Evolutionary conservation across 2,888 invertebrate genomes (phyloP).

Genomic region (Apamea crenata): DNA sequence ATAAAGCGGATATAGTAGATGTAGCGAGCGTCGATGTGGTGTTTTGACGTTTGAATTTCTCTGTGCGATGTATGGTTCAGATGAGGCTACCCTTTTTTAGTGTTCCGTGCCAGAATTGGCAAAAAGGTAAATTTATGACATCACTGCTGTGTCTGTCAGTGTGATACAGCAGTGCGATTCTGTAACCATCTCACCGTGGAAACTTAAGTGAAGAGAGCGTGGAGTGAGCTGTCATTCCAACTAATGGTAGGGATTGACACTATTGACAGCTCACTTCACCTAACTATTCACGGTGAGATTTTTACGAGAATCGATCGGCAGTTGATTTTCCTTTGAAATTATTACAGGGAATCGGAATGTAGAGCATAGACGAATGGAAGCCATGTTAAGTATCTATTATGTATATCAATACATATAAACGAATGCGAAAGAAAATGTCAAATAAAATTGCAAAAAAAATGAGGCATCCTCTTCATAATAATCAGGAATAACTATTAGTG

Average conservation of each 20-base stretch:
- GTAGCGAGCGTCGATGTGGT: constrained; percentile 28
- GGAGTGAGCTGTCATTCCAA: no score
- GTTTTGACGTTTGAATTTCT: constrained; percentile 41
- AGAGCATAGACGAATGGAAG: background rate
- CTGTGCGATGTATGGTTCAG: constrained; percentile 25
- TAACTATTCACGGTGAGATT: no score
- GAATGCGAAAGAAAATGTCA: background rate
- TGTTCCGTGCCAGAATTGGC: constrained; percentile 42
- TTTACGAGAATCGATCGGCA: no score
- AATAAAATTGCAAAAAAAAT: background rate
- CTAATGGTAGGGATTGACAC: no score
- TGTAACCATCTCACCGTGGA: no score
- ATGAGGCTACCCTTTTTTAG: constrained; percentile 45
- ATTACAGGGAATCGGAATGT: constrained; percentile 2
- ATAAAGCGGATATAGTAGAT: constrained; percentile 23
- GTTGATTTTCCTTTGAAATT: constrained; percentile 4
- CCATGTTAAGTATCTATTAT: background rate
- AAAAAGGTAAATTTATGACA: constrained; percentile 40
- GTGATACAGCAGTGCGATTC: no score
- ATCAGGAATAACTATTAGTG: no score
- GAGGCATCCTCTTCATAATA: background rate
- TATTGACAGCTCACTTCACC: no score
- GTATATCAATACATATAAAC: background rate
- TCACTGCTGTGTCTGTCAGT: constrained; percentile 21
- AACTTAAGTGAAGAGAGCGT: no score